A percentile compares a stretch with the other conserved stretches of the same genome.
Conservation (phyloP, 2,888 invertebrate species). For the Drosophila kuntzei region DNA sequence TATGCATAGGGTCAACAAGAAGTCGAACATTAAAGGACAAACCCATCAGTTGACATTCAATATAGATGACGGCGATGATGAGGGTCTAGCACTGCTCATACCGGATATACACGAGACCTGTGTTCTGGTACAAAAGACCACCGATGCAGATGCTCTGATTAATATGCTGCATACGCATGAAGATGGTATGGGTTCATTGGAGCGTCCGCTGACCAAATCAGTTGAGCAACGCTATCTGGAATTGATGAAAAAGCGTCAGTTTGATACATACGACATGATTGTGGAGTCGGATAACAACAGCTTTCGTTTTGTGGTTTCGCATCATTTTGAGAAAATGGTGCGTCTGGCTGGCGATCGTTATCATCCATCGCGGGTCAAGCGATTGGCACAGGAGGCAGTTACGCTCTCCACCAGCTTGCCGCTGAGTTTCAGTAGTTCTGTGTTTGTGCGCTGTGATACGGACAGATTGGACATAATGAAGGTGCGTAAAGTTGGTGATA, state of each 20-base stretch:
- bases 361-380: slow-evolving; percentile 94
- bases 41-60: slow-evolving; percentile 85
- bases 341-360: slow-evolving; percentile 94
- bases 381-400: slow-evolving; percentile 97
- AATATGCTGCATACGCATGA: slow-evolving; percentile 70
- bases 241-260: slow-evolving; percentile 95
- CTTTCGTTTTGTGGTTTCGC: slow-evolving; percentile 93
- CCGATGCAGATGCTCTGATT: slow-evolving; percentile 81
- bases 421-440: slow-evolving; percentile 96
- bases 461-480: slow-evolving; percentile 98
- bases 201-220: slow-evolving; percentile 87
- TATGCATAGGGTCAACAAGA: slow-evolving; percentile 88
- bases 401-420: slow-evolving; percentile 96
- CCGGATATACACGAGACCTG: slow-evolving; percentile 92
- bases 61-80: slow-evolving; percentile 92
- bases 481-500: slow-evolving; percentile 85
- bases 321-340: slow-evolving; percentile 95
- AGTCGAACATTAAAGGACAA: slow-evolving; percentile 86
- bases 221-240: slow-evolving; percentile 92
- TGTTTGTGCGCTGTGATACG: slow-evolving; percentile 97
- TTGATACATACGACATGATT: slow-evolving; percentile 97
- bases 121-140: slow-evolving; percentile 84
- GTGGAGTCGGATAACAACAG: slow-evolving; percentile 91
- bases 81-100: slow-evolving; percentile 94
- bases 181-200: slow-evolving; percentile 82